phyloP scores from a whole-genome alignment of 64 coral and sea anemone species.

The Stylophora pistillata region DNA sequence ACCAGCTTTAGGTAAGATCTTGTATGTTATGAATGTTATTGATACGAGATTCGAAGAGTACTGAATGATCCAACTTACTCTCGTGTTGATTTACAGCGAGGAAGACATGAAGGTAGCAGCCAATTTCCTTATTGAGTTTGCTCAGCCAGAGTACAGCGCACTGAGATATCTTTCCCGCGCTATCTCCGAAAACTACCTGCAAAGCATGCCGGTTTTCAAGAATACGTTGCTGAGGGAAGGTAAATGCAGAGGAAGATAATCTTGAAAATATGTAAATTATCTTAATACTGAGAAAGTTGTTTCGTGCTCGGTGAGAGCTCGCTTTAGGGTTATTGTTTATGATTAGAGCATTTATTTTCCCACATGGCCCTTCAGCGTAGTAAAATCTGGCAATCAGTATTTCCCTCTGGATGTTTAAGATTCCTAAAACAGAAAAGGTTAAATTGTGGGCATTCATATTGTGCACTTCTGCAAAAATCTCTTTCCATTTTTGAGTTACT shows the following conservation, averaged over 20 bases:
- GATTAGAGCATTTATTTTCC: too few relatives aligned
- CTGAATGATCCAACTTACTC: background rate
- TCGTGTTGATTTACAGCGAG: conserved; percentile 48
- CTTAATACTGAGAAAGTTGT: background rate
- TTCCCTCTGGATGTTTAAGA: too few relatives aligned
- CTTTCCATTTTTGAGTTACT: too few relatives aligned
- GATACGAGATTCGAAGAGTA: background rate
- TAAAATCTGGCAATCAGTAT: too few relatives aligned
- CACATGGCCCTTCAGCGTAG: too few relatives aligned
- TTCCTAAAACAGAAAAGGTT: too few relatives aligned
- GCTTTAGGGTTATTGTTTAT: too few relatives aligned
- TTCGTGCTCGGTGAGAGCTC: too few relatives aligned
- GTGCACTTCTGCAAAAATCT: too few relatives aligned
- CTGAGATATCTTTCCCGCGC: conserved; percentile 58
- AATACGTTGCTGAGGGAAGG: conserved; percentile 79
- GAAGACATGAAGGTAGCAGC: conserved; percentile 90
- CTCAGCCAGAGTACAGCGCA: conserved; percentile 53
- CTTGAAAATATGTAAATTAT: background rate
- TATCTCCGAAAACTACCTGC: conserved; percentile 64
- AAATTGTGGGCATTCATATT: too few relatives aligned
- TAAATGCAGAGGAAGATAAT: conserved; percentile 6
- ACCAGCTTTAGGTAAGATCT: conserved; percentile 72
- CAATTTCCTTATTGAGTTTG: conserved; percentile 72
- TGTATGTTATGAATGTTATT: background rate
- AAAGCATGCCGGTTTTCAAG: conserved; percentile 88